phyloP scores from a whole-genome alignment of 2,797 vertebrate genomes.

The Chrosomus eos region DNA sequence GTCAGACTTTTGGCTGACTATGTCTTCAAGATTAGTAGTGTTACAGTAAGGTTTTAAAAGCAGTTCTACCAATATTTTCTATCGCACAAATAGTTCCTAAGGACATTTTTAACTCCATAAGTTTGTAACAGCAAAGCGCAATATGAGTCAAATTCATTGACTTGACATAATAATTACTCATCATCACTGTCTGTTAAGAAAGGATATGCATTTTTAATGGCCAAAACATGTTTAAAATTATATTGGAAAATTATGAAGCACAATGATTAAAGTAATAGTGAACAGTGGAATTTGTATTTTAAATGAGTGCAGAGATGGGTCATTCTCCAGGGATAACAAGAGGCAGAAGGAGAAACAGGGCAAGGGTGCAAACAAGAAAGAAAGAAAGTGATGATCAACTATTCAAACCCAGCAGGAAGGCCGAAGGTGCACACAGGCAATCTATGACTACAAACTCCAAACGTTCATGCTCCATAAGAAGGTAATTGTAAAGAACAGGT shows the following conservation, averaged over 20 bases:
- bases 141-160: not conserved
- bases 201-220: not conserved
- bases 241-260: conserved; percentile 14
- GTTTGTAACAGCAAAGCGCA: not conserved
- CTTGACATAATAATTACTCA: not conserved
- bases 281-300: conserved; percentile 58
- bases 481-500: conserved; percentile 35
- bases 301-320: conserved; percentile 36
- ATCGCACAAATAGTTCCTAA: not conserved
- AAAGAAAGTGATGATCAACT: not conserved
- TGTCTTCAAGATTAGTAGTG: not conserved
- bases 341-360: conserved; percentile 30
- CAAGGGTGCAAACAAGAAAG: conserved; percentile 10
- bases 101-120: not conserved
- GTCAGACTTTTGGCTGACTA: not conserved
- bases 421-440: conserved; percentile 1
- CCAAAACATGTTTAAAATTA: conserved; percentile 8
- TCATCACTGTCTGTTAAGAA: not conserved
- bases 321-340: conserved; percentile 48
- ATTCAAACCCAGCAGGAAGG: conserved; percentile 2
- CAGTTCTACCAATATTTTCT: not conserved
- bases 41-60: not conserved
- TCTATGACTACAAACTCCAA: conserved; percentile 26
- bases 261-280: conserved; percentile 1
- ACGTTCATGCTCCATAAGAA: conserved; percentile 13